These are phyloP conservation scores for Troides oblongomaculatus DNA, from an alignment of 2,888 invertebrate genomes.

Conservation along the genomic window DNA sequence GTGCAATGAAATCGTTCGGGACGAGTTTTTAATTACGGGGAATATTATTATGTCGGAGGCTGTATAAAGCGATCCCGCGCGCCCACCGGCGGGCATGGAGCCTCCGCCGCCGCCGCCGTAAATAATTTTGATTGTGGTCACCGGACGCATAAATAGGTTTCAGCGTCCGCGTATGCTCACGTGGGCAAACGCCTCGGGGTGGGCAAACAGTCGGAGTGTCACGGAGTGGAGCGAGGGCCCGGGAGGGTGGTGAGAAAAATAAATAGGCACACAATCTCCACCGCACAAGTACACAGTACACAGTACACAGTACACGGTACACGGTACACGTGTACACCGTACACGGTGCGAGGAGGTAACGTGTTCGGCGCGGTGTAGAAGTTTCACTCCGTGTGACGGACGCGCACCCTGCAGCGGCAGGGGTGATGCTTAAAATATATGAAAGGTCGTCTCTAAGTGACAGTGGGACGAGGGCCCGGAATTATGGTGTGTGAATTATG, in stretches of 20 bases:
- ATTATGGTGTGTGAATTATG: constrained; percentile 23
- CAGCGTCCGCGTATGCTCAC: constrained; percentile 46
- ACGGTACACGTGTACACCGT: constrained; percentile 45
- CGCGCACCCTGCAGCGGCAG: constrained; percentile 40
- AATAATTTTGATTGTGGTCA: constrained; percentile 73
- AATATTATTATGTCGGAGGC: constrained; percentile 72
- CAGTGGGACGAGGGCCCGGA: constrained; percentile 19
- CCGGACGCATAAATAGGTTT: constrained; percentile 65
- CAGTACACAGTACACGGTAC: constrained; percentile 63
- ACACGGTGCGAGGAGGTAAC: constrained; percentile 66
- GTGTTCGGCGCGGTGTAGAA: constrained; percentile 64
- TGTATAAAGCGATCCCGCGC: constrained; percentile 63
- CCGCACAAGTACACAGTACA: constrained; percentile 46
- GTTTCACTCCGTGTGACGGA: constrained; percentile 55
- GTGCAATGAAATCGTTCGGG: constrained; percentile 58
- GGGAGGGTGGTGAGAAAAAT: constrained; percentile 53
- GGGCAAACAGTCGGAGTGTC: constrained; percentile 66
- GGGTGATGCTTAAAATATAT: constrained; percentile 31
- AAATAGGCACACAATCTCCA: constrained; percentile 72
- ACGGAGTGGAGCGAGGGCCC: constrained; percentile 39
- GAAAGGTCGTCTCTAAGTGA: constrained; percentile 24
- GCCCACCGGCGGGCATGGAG: constrained; percentile 11
- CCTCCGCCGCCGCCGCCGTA: constrained; percentile 41
- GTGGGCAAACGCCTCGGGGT: constrained; percentile 59
- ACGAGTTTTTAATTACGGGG: constrained; percentile 73